Evolutionary conservation across 2,888 invertebrate species (phyloP).

Genomic region (Hypselothyrea guttata): DNA sequence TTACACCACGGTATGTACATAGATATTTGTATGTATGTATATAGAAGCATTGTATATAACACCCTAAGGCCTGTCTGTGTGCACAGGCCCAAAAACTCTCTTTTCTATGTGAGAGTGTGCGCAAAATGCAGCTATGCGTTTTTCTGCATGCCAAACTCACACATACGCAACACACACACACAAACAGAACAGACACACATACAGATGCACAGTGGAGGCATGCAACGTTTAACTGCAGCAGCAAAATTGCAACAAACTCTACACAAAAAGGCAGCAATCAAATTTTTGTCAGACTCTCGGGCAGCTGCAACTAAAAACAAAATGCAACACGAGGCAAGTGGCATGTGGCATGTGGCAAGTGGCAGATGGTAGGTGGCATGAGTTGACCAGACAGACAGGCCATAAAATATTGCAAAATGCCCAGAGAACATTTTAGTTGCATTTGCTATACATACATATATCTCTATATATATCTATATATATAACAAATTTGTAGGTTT

Average conservation of each 20-base stretch:
- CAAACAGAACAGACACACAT: slow-evolving; percentile 6
- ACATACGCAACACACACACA: background rate
- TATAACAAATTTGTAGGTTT: background rate
- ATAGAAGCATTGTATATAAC: slow-evolving; percentile 12
- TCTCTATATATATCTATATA: slow-evolving; percentile 7
- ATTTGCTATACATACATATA: slow-evolving; percentile 43
- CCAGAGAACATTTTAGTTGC: slow-evolving; percentile 71
- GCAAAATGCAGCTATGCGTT: slow-evolving; percentile 65
- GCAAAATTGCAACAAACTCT: slow-evolving; percentile 53
- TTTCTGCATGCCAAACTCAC: slow-evolving; percentile 44
- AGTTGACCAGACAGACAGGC: slow-evolving; percentile 54
- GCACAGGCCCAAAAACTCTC: slow-evolving; percentile 25
- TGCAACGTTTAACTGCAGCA: slow-evolving; percentile 62
- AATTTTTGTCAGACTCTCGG: slow-evolving; percentile 68
- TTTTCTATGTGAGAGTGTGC: slow-evolving; percentile 40
- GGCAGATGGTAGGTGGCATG: slow-evolving; percentile 1
- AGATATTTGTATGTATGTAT: too few relatives aligned
- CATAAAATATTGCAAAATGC: slow-evolving; percentile 70
- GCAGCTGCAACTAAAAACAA: slow-evolving; percentile 62
- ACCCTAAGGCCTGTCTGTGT: slow-evolving; percentile 26
- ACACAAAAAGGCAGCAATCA: slow-evolving; percentile 63
- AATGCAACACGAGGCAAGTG: slow-evolving; percentile 17
- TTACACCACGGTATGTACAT: too few relatives aligned
- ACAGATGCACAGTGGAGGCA: too few relatives aligned
- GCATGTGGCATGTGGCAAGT: background rate